These are phyloP conservation scores for Diplodus sargus DNA, from an alignment of 2,797 vertebrate species.

Conservation along the genomic window DNA sequence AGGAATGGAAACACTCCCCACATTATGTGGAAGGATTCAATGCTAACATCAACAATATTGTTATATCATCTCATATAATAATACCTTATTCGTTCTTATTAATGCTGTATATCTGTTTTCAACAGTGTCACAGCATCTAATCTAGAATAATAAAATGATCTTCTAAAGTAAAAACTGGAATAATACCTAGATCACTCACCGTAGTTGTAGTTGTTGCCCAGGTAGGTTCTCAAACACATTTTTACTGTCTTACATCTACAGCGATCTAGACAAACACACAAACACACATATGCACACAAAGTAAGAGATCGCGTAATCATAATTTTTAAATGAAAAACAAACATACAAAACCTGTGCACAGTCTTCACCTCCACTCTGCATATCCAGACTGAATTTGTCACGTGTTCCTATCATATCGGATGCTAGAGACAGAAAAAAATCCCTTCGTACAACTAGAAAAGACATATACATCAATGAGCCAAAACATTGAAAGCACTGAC, in stretches of 20 bases:
- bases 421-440: neutral
- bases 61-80: neutral
- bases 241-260: slow-evolving; percentile 92
- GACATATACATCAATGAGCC: neutral
- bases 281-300: slow-evolving; percentile 9
- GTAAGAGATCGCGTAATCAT: neutral
- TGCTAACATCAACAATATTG: neutral
- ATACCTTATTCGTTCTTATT: neutral
- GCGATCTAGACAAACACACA: slow-evolving; percentile 86
- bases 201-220: slow-evolving; percentile 97
- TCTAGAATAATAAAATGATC: neutral
- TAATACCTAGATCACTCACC: slow-evolving; percentile 83
- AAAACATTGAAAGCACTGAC: too few relatives aligned
- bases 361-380: neutral
- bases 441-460: neutral
- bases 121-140: neutral
- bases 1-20: neutral
- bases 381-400: neutral
- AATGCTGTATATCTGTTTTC: too few relatives aligned
- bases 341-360: neutral
- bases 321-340: neutral
- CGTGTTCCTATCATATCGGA: too few relatives aligned
- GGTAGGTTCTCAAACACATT: slow-evolving; percentile 89
- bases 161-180: neutral
- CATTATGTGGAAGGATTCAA: neutral